Evolutionary conservation across 2,797 vertebrate genomes (phyloP).

Genomic region (Vipera ursinii): DNA sequence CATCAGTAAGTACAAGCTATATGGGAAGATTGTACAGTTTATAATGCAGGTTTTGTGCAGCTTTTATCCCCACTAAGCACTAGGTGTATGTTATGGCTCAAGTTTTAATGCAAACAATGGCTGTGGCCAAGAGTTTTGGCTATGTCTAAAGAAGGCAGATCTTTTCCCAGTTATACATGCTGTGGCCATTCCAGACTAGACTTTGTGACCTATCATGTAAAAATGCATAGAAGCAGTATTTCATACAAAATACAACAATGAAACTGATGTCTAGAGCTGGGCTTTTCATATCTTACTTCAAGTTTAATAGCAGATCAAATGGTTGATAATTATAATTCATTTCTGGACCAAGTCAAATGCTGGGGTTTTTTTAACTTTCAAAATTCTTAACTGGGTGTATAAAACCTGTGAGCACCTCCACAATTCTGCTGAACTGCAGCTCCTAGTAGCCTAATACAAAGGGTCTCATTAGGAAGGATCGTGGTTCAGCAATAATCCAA

Average conservation of each 20-base stretch:
- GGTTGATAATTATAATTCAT: neutral
- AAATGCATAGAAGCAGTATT: neutral
- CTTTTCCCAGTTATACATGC: neutral
- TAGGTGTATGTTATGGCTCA: neutral
- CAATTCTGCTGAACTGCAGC: too few relatives aligned
- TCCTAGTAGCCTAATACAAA: neutral
- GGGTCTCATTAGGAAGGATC: neutral
- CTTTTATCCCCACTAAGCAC: neutral
- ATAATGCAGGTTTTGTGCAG: neutral
- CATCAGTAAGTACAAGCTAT: constrained; percentile 70
- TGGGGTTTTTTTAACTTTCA: neutral
- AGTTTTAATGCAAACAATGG: too few relatives aligned
- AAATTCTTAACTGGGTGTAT: neutral
- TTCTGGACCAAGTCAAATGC: neutral
- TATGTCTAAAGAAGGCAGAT: neutral
- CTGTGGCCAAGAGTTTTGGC: neutral
- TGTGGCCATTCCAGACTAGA: neutral
- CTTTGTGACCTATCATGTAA: neutral
- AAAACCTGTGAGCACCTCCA: neutral
- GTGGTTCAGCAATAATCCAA: neutral
- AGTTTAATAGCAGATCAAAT: neutral
- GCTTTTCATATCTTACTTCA: neutral
- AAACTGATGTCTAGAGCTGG: neutral
- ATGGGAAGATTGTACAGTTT: neutral
- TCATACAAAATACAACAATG: neutral